Evolutionary conservation across 2,113 vertebrate genomes (phyloP), one percentile per base, ranked within the genome.

Genomic region (Dicentrarchus labrax): DNA sequence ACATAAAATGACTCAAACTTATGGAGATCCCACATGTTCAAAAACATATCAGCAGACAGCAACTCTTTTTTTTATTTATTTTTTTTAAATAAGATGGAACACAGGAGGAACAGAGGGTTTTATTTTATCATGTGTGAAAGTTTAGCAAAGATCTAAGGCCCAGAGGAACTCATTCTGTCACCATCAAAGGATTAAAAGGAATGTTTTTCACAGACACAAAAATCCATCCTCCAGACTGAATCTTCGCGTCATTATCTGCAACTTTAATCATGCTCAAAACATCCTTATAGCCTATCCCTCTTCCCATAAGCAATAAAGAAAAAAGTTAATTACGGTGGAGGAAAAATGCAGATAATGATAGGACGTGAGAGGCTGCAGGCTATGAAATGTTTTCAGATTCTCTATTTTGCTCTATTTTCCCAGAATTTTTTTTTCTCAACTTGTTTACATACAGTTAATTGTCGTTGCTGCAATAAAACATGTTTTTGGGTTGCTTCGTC

Each of bases 291-390:
- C 83, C 69, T 60, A 84, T 86, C 87, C 89, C 81, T 87, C 86
- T 94, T 93, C 94, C 93, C 93, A 93, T 95, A 93, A 92, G 89
- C 90, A 94, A 94, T 94, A 93, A 93, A 94, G 88, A 78, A 91
- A 87, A 88, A 93, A 81, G 76, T 72, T 94, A 95, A 95, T 95
- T 94, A 95, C 79, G 89, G 89, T 82, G 62, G 85, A 88, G 91
- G 73, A 93, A 90, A 93, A 93, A 95, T 92, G 93, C 87, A 94
- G 94, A 94, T 94, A 94, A 95, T 95, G 91, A 96, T 91, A 94
- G 95, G 93, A 92, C 89, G 86, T 57, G 85, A 89, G 84, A 72
- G 30, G 89, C 94, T 94, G 86, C 79, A 90, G 91, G 93, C 91
- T 81, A 86, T 62, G 84, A 91, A 83, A 90, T 92, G 83, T 89